Conservation (phyloP, 2,113 vertebrate species). For the Apodemus speciosus region DNA sequence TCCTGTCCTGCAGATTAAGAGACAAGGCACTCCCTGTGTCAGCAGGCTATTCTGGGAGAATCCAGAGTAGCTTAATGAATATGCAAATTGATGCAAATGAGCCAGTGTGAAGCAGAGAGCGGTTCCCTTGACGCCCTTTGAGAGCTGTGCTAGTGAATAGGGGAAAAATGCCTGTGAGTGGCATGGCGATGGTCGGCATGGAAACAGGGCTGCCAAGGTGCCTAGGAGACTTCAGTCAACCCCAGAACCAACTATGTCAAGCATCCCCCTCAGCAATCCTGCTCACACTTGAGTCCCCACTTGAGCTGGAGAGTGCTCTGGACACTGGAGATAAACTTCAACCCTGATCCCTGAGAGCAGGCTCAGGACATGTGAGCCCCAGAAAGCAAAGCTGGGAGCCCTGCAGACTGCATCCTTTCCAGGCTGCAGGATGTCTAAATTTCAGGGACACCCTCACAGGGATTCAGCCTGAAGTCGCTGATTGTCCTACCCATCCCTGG, state of each 20-base stretch:
- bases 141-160: neutral
- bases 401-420: neutral
- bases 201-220: conserved; percentile 47
- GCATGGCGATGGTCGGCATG: conserved; percentile 67
- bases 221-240: conserved; percentile 17
- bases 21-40: conserved; percentile 30
- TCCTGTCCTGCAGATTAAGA: neutral
- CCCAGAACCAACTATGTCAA: conserved; percentile 1
- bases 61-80: neutral
- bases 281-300: neutral
- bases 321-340: neutral
- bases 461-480: neutral
- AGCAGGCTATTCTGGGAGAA: conserved; percentile 37
- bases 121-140: conserved; percentile 26
- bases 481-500: accelerated
- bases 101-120: neutral
- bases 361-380: neutral
- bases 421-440: neutral
- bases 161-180: neutral
- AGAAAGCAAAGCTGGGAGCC: neutral
- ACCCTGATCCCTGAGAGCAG: neutral
- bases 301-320: neutral
- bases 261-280: neutral
- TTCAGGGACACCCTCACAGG: neutral
- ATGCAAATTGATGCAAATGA: conserved; percentile 73